These are phyloP conservation scores for Hylaea fasciaria DNA, from an alignment of 2,888 invertebrate genomes.

Conservation along the genomic window DNA sequence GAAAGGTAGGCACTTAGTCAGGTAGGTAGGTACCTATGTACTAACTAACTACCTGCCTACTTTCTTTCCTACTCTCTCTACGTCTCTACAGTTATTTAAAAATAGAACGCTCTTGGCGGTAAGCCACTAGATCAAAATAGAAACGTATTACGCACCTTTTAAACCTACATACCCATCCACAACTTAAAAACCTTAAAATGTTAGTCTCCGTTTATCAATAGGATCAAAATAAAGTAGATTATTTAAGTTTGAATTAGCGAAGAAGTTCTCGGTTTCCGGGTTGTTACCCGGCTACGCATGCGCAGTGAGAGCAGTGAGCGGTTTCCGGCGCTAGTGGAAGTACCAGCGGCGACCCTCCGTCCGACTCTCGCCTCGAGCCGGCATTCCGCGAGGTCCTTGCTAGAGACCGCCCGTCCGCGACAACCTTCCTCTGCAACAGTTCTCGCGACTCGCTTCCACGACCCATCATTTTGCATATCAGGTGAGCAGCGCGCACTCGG, in stretches of 20 bases:
- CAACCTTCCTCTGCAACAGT: constrained; percentile 4
- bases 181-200: background rate
- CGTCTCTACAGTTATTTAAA: too few relatives aligned
- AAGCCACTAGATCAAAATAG: too few relatives aligned
- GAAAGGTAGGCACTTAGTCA: too few relatives aligned
- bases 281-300: constrained; percentile 69
- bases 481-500: constrained; percentile 26
- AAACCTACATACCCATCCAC: too few relatives aligned
- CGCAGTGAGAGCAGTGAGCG: constrained; percentile 58
- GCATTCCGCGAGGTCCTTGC: constrained; percentile 43
- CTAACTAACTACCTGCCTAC: too few relatives aligned
- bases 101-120: too few relatives aligned
- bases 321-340: constrained; percentile 13
- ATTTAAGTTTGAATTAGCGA: too few relatives aligned
- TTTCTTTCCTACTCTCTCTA: too few relatives aligned
- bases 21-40: too few relatives aligned
- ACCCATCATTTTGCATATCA: constrained; percentile 14
- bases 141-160: too few relatives aligned
- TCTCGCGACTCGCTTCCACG: constrained; percentile 13
- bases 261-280: constrained; percentile 57
- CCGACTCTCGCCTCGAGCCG: constrained; percentile 18
- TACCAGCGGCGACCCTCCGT: constrained; percentile 13
- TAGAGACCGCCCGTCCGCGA: constrained; percentile 19
- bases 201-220: too few relatives aligned
- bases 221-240: too few relatives aligned